These are phyloP conservation scores for Iselma pallidipennis DNA, from an alignment of 2,888 invertebrate species.

Conservation along the genomic window DNA sequence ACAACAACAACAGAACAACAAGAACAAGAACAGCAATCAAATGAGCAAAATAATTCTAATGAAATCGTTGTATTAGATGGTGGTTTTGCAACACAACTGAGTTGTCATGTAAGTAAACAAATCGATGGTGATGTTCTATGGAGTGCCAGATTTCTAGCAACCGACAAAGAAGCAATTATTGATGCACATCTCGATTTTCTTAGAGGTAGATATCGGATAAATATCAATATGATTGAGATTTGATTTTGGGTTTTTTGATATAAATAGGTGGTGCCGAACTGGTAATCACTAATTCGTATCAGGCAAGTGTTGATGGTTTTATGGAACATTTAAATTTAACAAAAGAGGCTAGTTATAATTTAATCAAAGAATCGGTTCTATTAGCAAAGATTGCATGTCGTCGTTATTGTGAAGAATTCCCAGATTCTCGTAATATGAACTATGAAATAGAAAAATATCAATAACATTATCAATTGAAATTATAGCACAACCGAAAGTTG, in stretches of 20 bases:
- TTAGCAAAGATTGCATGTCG: conserved; percentile 74
- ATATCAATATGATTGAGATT: no score
- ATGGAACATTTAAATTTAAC: conserved; percentile 71
- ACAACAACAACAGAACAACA: not conserved
- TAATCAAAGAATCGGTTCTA: conserved; percentile 75
- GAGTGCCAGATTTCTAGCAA: conserved; percentile 82
- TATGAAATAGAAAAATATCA: not conserved
- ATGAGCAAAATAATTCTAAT: conserved; percentile 20
- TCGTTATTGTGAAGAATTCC: conserved; percentile 60
- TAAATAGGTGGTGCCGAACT: conserved; percentile 81
- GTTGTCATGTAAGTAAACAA: conserved; percentile 72
- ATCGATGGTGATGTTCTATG: conserved; percentile 88
- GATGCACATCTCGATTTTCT: conserved; percentile 82
- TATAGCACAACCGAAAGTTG: conserved; percentile 65
- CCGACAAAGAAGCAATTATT: conserved; percentile 77
- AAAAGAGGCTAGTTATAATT: conserved; percentile 67
- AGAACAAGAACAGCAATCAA: not conserved
- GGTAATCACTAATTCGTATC: conserved; percentile 88
- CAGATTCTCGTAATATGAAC: conserved; percentile 41
- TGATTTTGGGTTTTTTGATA: conserved; percentile 14
- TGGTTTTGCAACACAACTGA: conserved; percentile 82
- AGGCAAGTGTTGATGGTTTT: conserved; percentile 80
- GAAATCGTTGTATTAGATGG: conserved; percentile 64
- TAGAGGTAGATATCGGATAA: conserved; percentile 60
- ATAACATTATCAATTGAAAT: not conserved